These are phyloP conservation scores for Microplitis manilae DNA, from an alignment of 2,888 invertebrate genomes.

Conservation along the genomic window DNA sequence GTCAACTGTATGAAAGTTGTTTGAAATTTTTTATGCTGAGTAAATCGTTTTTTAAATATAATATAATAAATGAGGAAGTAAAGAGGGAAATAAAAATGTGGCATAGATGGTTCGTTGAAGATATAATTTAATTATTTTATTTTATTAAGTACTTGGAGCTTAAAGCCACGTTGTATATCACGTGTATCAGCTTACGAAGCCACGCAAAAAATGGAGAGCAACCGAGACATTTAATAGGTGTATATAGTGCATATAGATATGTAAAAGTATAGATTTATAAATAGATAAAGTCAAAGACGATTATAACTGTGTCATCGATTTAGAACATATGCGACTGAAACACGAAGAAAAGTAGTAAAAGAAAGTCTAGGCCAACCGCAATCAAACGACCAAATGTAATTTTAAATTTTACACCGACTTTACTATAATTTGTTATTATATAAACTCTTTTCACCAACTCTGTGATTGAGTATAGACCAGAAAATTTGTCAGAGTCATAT, in stretches of 20 bases:
- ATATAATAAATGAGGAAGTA: background rate
- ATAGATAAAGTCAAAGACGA: background rate
- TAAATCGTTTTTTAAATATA: background rate
- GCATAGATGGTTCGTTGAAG: background rate
- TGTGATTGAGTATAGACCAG: background rate
- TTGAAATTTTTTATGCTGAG: background rate
- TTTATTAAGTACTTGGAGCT: background rate
- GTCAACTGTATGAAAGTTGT: background rate
- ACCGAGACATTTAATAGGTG: background rate
- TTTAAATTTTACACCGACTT: background rate
- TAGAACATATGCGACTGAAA: conserved; percentile 13
- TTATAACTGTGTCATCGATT: conserved; percentile 20
- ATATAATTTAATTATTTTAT: conserved; percentile 1
- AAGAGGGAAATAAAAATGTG: background rate
- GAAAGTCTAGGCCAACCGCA: conserved; percentile 14
- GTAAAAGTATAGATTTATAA: background rate
- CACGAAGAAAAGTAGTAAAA: conserved; percentile 6
- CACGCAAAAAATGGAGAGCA: conserved; percentile 6
- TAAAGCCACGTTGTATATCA: background rate
- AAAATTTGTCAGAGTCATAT: background rate
- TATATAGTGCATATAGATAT: background rate
- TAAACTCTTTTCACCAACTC: background rate
- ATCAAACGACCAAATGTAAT: background rate
- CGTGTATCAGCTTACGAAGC: conserved; percentile 7
- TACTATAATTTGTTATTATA: conserved; percentile 10